A percentile compares a stretch with the other conserved stretches of the same genome.
phyloP scores from a whole-genome alignment of 2,113 vertebrate species.

The Anarhynchus alexandrinus region DNA sequence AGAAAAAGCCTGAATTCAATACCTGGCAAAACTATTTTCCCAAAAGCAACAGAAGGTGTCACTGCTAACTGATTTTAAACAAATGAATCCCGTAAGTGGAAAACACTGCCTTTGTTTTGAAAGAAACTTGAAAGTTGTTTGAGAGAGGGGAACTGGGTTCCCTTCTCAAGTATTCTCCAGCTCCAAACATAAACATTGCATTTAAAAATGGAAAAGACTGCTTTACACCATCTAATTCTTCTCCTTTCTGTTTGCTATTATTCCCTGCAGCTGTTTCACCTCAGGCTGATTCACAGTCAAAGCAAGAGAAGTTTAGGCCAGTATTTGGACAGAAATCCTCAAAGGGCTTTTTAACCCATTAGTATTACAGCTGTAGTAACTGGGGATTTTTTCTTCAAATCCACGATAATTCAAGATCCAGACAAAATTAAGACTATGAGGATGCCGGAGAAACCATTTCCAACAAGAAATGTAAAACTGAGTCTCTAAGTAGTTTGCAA shows the following conservation, averaged over 20 bases:
- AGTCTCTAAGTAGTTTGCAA: neutral
- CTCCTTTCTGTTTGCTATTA: neutral
- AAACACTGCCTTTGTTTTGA: slow-evolving; percentile 28
- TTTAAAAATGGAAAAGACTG: neutral
- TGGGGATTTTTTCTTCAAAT: neutral
- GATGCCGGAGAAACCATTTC: neutral
- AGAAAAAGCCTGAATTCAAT: neutral
- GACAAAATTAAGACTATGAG: neutral
- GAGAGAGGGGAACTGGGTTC: neutral
- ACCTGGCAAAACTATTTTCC: slow-evolving; percentile 43
- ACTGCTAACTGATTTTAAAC: slow-evolving; percentile 60
- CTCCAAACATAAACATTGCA: neutral
- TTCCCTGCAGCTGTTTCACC: slow-evolving; percentile 11
- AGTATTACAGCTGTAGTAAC: neutral
- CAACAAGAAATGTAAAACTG: neutral
- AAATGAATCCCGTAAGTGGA: neutral
- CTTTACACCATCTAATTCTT: neutral
- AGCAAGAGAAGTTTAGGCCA: neutral
- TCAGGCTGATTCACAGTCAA: neutral
- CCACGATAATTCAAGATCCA: neutral
- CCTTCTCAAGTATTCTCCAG: neutral
- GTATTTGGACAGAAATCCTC: neutral
- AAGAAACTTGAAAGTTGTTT: neutral
- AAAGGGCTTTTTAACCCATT: neutral
- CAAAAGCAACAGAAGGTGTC: slow-evolving; percentile 67